These are phyloP conservation scores for Diadumene lineata DNA, from an alignment of 92 coral and sea anemone species.

Conservation along the genomic window DNA sequence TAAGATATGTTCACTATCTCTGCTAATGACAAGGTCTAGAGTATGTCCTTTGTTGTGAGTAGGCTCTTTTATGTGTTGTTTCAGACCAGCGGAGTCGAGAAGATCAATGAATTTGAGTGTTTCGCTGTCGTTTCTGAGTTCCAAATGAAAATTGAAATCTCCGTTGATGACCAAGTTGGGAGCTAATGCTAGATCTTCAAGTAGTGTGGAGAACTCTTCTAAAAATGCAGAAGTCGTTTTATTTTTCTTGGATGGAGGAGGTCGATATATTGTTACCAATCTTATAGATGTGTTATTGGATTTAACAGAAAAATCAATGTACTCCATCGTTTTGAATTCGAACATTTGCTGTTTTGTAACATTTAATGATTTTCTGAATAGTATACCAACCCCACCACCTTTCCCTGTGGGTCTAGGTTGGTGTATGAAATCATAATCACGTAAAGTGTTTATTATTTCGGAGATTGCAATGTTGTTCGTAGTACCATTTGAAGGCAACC, in stretches of 20 bases:
- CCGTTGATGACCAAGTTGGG: slow-evolving; percentile 29
- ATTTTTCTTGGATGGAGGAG: slow-evolving; percentile 57
- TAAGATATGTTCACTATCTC: slow-evolving; percentile 28
- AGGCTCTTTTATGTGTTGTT: slow-evolving; percentile 26
- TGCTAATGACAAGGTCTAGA: slow-evolving; percentile 28
- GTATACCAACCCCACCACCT: slow-evolving; percentile 41
- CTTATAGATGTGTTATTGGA: slow-evolving; percentile 21
- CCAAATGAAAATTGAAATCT: slow-evolving; percentile 46
- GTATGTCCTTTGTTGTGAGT: slow-evolving; percentile 43
- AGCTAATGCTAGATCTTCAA: slow-evolving; percentile 22
- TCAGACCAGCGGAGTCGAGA: slow-evolving; percentile 21
- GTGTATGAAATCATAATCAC: slow-evolving; percentile 43
- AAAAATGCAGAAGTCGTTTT: slow-evolving; percentile 37
- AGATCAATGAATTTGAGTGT: slow-evolving; percentile 37
- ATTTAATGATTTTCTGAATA: slow-evolving; percentile 25
- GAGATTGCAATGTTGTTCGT: slow-evolving; percentile 38
- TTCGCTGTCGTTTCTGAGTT: slow-evolving; percentile 22
- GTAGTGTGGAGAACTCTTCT: slow-evolving; percentile 30
- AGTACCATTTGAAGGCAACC: slow-evolving; percentile 15
- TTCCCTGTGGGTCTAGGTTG: slow-evolving; percentile 37
- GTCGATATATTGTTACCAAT: slow-evolving; percentile 49
- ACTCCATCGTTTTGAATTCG: slow-evolving; percentile 35
- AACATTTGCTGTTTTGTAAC: slow-evolving; percentile 5
- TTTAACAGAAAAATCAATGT: slow-evolving; percentile 40
- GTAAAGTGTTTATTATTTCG: slow-evolving; percentile 43